phyloP scores from a whole-genome alignment of 92 coral and sea anemone species.

The Ricordea florida region DNA sequence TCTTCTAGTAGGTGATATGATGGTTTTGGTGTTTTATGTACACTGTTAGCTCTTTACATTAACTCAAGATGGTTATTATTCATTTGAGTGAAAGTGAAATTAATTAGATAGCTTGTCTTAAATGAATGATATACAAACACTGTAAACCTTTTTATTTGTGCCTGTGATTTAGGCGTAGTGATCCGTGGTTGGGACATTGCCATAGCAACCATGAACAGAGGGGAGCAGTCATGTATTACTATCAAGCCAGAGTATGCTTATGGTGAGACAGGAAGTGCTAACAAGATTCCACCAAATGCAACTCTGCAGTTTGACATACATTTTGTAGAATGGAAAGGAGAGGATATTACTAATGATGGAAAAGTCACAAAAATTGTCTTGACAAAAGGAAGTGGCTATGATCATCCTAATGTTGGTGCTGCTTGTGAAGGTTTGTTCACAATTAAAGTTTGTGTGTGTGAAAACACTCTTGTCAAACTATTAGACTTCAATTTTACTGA shows the following conservation, averaged over 20 bases:
- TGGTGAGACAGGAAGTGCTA: slow-evolving; percentile 74
- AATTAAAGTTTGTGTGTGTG: neutral
- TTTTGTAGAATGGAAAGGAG: slow-evolving; percentile 83
- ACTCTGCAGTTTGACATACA: slow-evolving; percentile 82
- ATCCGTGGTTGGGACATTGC: slow-evolving; percentile 91
- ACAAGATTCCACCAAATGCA: slow-evolving; percentile 84
- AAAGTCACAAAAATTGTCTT: slow-evolving; percentile 71
- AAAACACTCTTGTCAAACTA: too few relatives aligned
- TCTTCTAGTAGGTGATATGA: too few relatives aligned
- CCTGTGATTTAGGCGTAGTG: slow-evolving; percentile 66
- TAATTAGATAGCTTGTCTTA: too few relatives aligned
- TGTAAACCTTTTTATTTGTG: too few relatives aligned
- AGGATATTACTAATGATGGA: slow-evolving; percentile 75
- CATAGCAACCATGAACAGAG: slow-evolving; percentile 75
- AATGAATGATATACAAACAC: too few relatives aligned
- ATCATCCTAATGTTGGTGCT: slow-evolving; percentile 78
- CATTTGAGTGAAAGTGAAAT: too few relatives aligned
- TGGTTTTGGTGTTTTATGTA: too few relatives aligned
- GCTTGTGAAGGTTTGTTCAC: slow-evolving; percentile 67
- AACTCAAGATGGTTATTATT: too few relatives aligned
- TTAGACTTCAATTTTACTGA: too few relatives aligned
- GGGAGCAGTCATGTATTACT: slow-evolving; percentile 73
- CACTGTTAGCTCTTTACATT: too few relatives aligned
- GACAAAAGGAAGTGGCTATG: slow-evolving; percentile 81
- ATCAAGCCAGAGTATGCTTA: slow-evolving; percentile 84